Evolutionary conservation across 2,113 vertebrate genomes (phyloP).

Genomic region (Apodemus speciosus): DNA sequence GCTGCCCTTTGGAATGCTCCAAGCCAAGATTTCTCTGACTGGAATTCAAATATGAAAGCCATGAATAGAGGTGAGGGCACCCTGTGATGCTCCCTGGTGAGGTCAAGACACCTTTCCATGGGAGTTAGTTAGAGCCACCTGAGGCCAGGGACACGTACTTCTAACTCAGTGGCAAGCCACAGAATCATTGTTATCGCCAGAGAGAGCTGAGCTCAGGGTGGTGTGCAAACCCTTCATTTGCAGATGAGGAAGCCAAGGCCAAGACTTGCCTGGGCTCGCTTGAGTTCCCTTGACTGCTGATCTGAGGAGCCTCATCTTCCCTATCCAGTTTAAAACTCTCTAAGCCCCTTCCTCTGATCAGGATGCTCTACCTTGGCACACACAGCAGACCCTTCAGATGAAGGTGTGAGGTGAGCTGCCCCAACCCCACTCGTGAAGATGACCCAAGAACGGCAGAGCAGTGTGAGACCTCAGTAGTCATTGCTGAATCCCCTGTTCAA

Average conservation of each 20-base stretch:
- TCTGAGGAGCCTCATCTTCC: not conserved
- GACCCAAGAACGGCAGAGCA: not conserved
- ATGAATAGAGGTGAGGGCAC: not conserved
- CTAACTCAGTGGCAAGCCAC: not conserved
- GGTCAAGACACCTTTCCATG: not conserved
- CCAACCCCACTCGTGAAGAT: not conserved
- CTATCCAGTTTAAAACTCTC: not conserved
- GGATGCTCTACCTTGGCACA: not conserved
- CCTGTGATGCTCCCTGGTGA: not conserved
- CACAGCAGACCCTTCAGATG: not conserved
- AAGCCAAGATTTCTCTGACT: slow-evolving; percentile 19
- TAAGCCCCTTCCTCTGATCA: no score
- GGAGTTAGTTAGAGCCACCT: not conserved
- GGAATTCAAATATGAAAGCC: not conserved
- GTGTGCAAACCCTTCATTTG: not conserved
- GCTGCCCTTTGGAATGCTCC: not conserved
- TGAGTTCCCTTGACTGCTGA: not conserved
- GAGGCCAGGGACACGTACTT: no score
- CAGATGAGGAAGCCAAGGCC: not conserved
- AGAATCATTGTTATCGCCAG: not conserved
- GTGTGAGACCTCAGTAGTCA: not conserved
- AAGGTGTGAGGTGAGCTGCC: not conserved
- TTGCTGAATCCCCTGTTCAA: not conserved
- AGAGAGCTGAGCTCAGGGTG: not conserved
- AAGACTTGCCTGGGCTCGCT: not conserved